Percentiles rank a stretch among this genome's conserved stretches.
Conservation (phyloP, 1,140 invertebrate genomes). For the Drosophila sturtevanti region DNA sequence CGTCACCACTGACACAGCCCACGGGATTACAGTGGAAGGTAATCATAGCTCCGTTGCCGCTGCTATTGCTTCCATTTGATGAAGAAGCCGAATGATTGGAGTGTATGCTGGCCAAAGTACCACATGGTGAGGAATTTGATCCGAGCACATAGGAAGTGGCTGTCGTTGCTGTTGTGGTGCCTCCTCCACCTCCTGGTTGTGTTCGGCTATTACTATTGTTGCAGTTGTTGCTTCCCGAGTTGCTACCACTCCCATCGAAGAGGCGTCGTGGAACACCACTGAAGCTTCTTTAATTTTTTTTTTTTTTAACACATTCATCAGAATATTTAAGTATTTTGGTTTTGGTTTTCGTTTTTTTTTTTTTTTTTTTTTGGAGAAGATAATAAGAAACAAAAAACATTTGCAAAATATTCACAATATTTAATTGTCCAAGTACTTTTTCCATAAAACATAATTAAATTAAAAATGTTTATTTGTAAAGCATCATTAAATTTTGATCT, state of each 20-base stretch:
- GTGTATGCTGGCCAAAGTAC: slow-evolving; percentile 74
- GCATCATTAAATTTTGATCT: slow-evolving; percentile 39
- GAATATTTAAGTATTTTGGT: slow-evolving; percentile 42
- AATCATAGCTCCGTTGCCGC: slow-evolving; percentile 71
- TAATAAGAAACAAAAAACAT: slow-evolving; percentile 37
- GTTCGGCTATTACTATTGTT: slow-evolving; percentile 13
- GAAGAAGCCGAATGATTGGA: slow-evolving; percentile 77
- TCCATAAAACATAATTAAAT: slow-evolving; percentile 2
- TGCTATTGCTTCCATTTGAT: slow-evolving; percentile 72
- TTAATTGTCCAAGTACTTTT: neutral
- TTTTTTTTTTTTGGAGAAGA: slow-evolving; percentile 30
- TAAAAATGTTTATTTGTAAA: neutral
- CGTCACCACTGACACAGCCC: slow-evolving; percentile 22
- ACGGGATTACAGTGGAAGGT: slow-evolving; percentile 67
- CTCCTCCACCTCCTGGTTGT: neutral
- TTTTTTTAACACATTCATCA: slow-evolving; percentile 46
- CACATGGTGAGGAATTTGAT: slow-evolving; percentile 62
- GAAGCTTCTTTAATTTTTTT: slow-evolving; percentile 66
- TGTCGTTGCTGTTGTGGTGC: slow-evolving; percentile 23
- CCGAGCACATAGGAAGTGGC: slow-evolving; percentile 22
- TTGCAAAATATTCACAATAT: slow-evolving; percentile 45
- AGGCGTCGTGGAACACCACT: slow-evolving; percentile 81
- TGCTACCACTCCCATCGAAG: slow-evolving; percentile 66
- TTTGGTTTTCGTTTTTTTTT: too few relatives aligned
- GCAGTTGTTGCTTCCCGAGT: slow-evolving; percentile 26